These are phyloP conservation scores for Percopsis omiscomaycus DNA, from an alignment of 2,797 vertebrate genomes.

Conservation along the genomic window DNA sequence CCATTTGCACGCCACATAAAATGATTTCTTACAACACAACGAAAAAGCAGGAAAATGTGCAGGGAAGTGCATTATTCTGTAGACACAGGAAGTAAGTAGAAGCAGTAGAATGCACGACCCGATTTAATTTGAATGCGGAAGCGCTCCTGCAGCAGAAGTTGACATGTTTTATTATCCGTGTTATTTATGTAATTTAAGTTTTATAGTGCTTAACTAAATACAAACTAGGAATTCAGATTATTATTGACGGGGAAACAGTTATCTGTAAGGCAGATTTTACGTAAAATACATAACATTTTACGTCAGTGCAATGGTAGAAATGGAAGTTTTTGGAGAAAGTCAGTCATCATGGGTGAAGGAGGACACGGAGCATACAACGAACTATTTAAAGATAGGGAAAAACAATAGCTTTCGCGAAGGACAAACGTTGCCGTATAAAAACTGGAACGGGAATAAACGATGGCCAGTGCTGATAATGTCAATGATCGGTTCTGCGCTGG, in stretches of 20 bases:
- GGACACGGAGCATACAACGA: not conserved
- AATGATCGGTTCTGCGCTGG: constrained; percentile 51
- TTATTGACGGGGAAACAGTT: not conserved
- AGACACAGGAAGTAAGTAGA: too few species aligned
- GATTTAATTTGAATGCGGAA: constrained; percentile 44
- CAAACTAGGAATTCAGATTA: not conserved
- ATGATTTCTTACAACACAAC: too few species aligned
- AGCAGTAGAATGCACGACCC: not conserved
- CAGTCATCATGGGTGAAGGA: not conserved
- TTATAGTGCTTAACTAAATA: not conserved
- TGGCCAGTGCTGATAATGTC: constrained; percentile 59
- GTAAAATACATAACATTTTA: too few species aligned
- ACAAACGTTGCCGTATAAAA: not conserved
- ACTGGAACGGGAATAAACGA: constrained; percentile 10
- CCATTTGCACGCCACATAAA: too few species aligned
- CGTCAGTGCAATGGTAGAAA: not conserved
- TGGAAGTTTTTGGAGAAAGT: not conserved
- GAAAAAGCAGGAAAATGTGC: too few species aligned
- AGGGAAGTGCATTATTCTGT: too few species aligned
- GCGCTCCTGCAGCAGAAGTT: not conserved
- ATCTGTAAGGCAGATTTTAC: too few species aligned
- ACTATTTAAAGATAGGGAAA: not conserved
- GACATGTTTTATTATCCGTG: too few species aligned
- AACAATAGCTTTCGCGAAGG: not conserved
- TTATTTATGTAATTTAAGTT: too few species aligned